Evolutionary conservation across 1,140 invertebrate genomes (phyloP).

Genomic region (Paramacrobiotus metropolitanus): DNA sequence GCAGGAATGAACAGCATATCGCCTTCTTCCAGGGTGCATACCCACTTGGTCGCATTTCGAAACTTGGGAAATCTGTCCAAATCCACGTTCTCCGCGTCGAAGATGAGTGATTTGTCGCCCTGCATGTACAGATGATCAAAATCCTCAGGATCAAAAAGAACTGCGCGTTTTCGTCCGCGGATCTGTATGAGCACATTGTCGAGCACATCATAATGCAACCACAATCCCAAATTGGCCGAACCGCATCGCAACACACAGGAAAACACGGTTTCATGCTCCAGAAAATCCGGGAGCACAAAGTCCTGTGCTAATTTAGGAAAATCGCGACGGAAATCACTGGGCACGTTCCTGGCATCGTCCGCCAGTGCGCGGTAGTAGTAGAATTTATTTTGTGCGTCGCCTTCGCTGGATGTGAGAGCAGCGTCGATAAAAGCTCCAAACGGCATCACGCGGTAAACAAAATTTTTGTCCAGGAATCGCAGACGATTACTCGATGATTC

Average conservation of each 20-base stretch:
- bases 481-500: background rate
- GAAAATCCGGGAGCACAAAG: background rate
- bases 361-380: conserved; percentile 8
- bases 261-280: background rate
- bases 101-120: conserved; percentile 4
- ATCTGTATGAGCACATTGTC: conserved; percentile 7
- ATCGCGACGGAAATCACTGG: background rate
- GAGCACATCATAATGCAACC: conserved; percentile 8
- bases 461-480: background rate
- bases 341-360: conserved; percentile 1
- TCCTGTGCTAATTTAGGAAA: conserved; percentile 4
- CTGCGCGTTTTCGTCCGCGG: conserved; percentile 6
- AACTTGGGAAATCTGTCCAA: conserved; percentile 1
- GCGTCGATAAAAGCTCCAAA: background rate
- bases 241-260: conserved; percentile 5
- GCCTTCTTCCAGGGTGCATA: background rate
- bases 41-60: background rate
- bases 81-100: conserved; percentile 2
- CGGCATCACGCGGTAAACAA: background rate
- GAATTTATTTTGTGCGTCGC: background rate
- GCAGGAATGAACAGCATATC: conserved; percentile 8
- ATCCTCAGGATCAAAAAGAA: conserved; percentile 6
- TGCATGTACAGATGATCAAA: conserved; percentile 6
- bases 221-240: background rate
- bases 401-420: background rate